Evolutionary conservation across 2,113 vertebrate genomes (phyloP).

Genomic region (Dromaius novaehollandiae): DNA sequence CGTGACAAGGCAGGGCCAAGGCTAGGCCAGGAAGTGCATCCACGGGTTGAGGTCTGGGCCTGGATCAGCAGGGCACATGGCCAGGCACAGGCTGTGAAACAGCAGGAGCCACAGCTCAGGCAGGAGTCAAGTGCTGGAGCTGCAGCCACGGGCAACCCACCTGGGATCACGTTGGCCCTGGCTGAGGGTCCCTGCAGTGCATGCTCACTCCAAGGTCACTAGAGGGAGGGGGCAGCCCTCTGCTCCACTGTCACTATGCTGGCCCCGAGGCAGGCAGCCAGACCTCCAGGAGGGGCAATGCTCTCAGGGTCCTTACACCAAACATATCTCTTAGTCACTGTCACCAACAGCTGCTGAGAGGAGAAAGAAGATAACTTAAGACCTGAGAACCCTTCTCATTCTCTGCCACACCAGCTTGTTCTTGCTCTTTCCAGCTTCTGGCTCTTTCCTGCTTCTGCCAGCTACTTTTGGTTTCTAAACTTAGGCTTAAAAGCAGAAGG

Average conservation of each 20-base stretch:
- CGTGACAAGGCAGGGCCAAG: background rate
- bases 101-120: background rate
- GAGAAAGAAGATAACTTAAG: background rate
- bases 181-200: background rate
- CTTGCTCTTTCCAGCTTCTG: background rate
- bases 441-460: background rate
- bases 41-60: background rate
- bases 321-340: background rate
- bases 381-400: background rate
- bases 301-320: background rate
- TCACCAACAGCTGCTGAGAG: background rate
- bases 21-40: background rate
- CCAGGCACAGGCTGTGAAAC: background rate
- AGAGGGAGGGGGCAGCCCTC: background rate
- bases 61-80: background rate
- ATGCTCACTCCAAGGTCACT: background rate
- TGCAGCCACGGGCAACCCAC: background rate
- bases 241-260: background rate
- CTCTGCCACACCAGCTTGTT: background rate
- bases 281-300: background rate
- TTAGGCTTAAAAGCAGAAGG: background rate
- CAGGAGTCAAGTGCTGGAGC: background rate
- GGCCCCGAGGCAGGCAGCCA: background rate
- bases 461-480: background rate
- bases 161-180: background rate